Evolutionary conservation across 1,140 invertebrate genomes (phyloP).

Genomic region (Aethina tumida): DNA sequence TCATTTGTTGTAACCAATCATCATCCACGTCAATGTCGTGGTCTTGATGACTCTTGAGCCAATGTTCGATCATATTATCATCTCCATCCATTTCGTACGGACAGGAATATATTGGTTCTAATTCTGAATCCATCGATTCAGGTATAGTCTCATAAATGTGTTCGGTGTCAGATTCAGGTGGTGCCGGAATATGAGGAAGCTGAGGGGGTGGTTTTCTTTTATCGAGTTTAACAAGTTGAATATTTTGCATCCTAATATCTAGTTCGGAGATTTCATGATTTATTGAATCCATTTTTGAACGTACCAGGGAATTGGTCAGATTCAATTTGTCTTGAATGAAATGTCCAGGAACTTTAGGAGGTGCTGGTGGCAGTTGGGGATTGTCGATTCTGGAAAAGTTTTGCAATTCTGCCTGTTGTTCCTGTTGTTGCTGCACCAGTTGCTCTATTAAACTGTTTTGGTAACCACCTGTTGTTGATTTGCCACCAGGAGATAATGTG

Average conservation of each 20-base stretch:
- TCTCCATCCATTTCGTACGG: slow-evolving; percentile 49
- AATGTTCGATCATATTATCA: slow-evolving; percentile 31
- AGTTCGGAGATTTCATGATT: slow-evolving; percentile 33
- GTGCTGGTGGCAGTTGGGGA: slow-evolving; percentile 13
- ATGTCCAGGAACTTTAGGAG: slow-evolving; percentile 26
- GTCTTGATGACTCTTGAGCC: slow-evolving; percentile 31
- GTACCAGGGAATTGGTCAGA: slow-evolving; percentile 29
- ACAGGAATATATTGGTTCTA: slow-evolving; percentile 54
- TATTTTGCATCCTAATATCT: slow-evolving; percentile 34
- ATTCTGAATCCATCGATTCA: slow-evolving; percentile 45
- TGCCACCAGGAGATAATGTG: slow-evolving; percentile 20
- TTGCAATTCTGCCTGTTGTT: slow-evolving; percentile 25
- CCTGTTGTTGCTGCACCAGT: slow-evolving; percentile 39
- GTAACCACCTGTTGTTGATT: slow-evolving; percentile 39
- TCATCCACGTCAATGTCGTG: too few relatives aligned
- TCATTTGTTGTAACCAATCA: slow-evolving; percentile 28
- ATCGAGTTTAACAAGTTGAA: slow-evolving; percentile 28
- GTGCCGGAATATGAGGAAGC: slow-evolving; percentile 24
- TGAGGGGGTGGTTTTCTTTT: slow-evolving; percentile 27
- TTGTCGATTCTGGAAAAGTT: too few relatives aligned
- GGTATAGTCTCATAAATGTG: slow-evolving; percentile 63
- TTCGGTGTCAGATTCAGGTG: slow-evolving; percentile 40
- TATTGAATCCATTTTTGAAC: slow-evolving; percentile 31
- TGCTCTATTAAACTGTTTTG: slow-evolving; percentile 46
- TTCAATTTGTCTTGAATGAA: slow-evolving; percentile 28